Evolutionary conservation across 2,797 vertebrate species (phyloP).

Genomic region (Bovichtus variegatus): DNA sequence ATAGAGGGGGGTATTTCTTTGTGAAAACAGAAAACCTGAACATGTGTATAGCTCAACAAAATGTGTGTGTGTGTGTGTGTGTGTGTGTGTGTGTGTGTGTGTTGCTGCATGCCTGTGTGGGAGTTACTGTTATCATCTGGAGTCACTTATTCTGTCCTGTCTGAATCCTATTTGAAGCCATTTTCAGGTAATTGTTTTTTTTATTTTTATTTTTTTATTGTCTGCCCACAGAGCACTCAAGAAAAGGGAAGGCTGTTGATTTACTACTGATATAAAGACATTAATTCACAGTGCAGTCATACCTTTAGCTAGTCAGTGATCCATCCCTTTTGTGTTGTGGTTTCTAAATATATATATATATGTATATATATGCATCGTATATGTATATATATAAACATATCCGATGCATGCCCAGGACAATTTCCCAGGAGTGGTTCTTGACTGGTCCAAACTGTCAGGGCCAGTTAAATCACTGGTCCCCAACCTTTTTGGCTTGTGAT

Average conservation of each 20-base stretch:
- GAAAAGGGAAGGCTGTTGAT: slow-evolving; percentile 24
- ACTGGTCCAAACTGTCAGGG: background rate
- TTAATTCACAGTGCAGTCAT: slow-evolving; percentile 15
- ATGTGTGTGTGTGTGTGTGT: background rate
- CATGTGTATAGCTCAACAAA: background rate
- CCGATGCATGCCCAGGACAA: background rate
- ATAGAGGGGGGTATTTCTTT: background rate
- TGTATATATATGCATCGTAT: too few species aligned
- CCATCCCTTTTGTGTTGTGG: background rate
- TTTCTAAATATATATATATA: background rate
- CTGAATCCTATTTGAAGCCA: slow-evolving; percentile 34
- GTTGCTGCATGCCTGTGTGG: slow-evolving; percentile 6
- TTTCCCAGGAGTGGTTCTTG: slow-evolving; percentile 1
- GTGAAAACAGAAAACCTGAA: background rate
- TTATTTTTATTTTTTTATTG: slow-evolving; percentile 36
- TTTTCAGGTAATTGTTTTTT: slow-evolving; percentile 49
- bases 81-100: too few species aligned
- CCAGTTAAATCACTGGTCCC: background rate
- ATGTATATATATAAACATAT: too few species aligned
- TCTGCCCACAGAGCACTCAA: slow-evolving; percentile 19
- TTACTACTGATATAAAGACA: slow-evolving; percentile 25
- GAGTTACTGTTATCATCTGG: slow-evolving; percentile 28
- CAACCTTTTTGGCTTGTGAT: background rate
- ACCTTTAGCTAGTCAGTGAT: slow-evolving; percentile 17
- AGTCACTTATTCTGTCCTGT: slow-evolving; percentile 39